Base-by-base conservation (phyloP, 2,888 invertebrate genomes). In the Xiphydria camelus region DNA sequence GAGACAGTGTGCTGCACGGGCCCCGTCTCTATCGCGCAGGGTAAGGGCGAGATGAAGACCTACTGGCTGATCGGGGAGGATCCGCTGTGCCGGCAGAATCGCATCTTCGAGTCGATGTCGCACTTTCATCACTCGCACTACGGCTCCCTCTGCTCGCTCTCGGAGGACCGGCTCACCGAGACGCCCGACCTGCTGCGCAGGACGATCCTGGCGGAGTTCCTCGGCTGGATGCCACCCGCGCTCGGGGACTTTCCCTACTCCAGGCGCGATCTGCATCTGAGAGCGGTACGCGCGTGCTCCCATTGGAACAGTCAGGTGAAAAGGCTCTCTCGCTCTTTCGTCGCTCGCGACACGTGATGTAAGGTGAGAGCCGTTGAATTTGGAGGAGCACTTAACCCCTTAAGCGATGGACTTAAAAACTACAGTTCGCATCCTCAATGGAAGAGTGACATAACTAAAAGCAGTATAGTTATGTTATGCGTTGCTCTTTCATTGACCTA, bases 41-140 rank as follows among this genome's bases (percentile, higher is more conserved):
- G 88, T 1, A 88, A 88, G 77, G 88, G 88, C 2, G 85, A 86
- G 51, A 87, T 88, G 86, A 77, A 80, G 52, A 88, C 88, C 0
- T 87, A 84, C 76, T 88, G 88, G 88, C 75, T 88, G 1, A 73
- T 82, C 0, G 83, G 85, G 1, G 85, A 87, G 71, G 83, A 81
- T 39, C 26, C 77, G 78, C 26, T 78, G 76, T 64, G 74, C 77
- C 70, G 45, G 63, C 66, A 20, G 71, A 76, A 60, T 77, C 77
- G 18, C 55, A 79, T 46, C 73, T 79, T 32, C 67, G 77, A 35
- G 68, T 76, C 53, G 72, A 77, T 57, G 66, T 78, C 47, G 58
- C 77, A 20, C 76, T 76, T 22, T 75, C 78, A 10, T 75, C 77
- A 61, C 34, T 51, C 46, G 7, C 49, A 48, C 32, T 49, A 48